phyloP scores from a whole-genome alignment of 1,140 invertebrate genomes.

The Drosophila mauritiana region DNA sequence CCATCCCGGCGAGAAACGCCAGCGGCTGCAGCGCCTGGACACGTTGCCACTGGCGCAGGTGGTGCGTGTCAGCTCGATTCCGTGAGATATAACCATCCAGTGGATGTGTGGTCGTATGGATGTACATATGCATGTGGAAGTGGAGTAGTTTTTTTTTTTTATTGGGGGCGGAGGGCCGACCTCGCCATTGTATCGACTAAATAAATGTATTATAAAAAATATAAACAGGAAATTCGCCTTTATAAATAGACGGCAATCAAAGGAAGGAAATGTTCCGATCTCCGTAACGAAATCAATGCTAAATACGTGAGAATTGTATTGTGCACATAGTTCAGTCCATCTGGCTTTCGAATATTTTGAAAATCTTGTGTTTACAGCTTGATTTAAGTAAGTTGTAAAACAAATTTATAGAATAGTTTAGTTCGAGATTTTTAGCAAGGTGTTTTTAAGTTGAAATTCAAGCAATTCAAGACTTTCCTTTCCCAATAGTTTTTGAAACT shows the following conservation, averaged over 20 bases:
- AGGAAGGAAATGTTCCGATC: slow-evolving; percentile 40
- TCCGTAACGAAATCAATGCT: slow-evolving; percentile 21
- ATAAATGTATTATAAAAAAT: slow-evolving; percentile 65
- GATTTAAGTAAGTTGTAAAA: too few relatives aligned
- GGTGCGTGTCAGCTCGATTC: slow-evolving; percentile 55
- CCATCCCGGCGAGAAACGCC: slow-evolving; percentile 35
- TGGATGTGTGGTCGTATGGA: too few relatives aligned
- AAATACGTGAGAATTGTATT: slow-evolving; percentile 24
- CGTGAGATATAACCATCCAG: slow-evolving; percentile 12
- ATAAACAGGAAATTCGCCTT: slow-evolving; percentile 60
- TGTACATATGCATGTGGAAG: too few relatives aligned
- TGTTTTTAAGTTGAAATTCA: too few relatives aligned
- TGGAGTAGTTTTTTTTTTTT: too few relatives aligned
- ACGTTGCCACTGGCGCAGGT: slow-evolving; percentile 50
- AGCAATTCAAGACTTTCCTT: too few relatives aligned
- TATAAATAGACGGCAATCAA: slow-evolving; percentile 56
- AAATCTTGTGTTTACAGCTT: too few relatives aligned
- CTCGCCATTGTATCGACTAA: slow-evolving; percentile 41
- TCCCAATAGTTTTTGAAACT: too few relatives aligned
- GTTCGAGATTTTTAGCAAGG: too few relatives aligned
- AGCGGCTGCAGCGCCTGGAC: slow-evolving; percentile 51
- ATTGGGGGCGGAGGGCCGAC: slow-evolving; percentile 5
- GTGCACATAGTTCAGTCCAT: slow-evolving; percentile 1
- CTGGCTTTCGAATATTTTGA: not conserved
- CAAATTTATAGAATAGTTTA: too few relatives aligned